A percentile compares a stretch with the other conserved stretches of the same genome.
phyloP scores from a whole-genome alignment of 2,888 invertebrate species.

The Cryptophagus acutangulus region DNA sequence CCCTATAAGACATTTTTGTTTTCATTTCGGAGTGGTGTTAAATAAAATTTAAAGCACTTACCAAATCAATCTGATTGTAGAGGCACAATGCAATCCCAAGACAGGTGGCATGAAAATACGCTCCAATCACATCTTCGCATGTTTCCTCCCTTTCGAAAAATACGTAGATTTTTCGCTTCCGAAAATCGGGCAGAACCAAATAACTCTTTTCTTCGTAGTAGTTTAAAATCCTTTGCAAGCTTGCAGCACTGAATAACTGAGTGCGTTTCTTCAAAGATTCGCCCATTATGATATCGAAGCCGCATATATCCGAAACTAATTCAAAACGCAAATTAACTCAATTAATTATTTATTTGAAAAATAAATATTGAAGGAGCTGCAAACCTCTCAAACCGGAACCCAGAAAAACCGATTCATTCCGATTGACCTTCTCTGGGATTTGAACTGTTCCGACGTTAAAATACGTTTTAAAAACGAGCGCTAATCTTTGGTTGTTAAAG shows the following conservation, averaged over 20 bases:
- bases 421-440: conserved; percentile 64
- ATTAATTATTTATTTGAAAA: background rate
- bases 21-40: background rate
- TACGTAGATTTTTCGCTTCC: conserved; percentile 52
- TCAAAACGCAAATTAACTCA: conserved; percentile 34
- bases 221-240: conserved; percentile 46
- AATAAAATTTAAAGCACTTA: conserved; percentile 27
- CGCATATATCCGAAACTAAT: conserved; percentile 57
- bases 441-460: conserved; percentile 56
- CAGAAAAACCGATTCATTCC: conserved; percentile 64
- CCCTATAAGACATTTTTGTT: conserved; percentile 32
- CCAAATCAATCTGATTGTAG: conserved; percentile 40
- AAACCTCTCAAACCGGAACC: conserved; percentile 51
- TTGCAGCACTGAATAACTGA: conserved; percentile 29
- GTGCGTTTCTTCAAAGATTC: conserved; percentile 47
- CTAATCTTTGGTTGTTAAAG: conserved; percentile 74
- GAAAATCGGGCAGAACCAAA: conserved; percentile 52
- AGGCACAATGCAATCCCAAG: conserved; percentile 47
- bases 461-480: conserved; percentile 65
- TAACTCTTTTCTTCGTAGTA: conserved; percentile 53
- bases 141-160: conserved; percentile 52
- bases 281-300: conserved; percentile 59
- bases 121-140: conserved; percentile 56
- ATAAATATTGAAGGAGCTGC: too few species aligned
- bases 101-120: conserved; percentile 65